Evolutionary conservation across 2,113 vertebrate species (phyloP), one percentile per base, ranked within the genome.

Genomic region (Melanostigma gelatinosum): DNA sequence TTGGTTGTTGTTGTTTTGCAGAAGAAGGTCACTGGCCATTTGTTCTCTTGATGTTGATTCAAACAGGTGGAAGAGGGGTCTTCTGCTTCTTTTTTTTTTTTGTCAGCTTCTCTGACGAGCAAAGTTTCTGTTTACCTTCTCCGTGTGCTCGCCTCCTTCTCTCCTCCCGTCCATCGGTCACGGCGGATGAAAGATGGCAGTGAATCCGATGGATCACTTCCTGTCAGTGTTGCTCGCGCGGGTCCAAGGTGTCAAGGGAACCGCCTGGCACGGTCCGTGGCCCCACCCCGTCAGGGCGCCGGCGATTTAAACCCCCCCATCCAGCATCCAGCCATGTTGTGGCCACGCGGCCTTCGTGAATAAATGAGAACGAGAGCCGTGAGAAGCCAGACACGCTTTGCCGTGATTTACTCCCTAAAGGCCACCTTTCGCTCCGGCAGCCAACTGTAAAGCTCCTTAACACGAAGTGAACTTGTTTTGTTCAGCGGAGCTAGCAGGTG

Each of bases 161-260:
- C 20, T 12, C 24, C 69, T 24, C 60, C 9, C 1, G 6, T 36
- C 40, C 10, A 55, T 75, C 62, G 8, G 42, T 70, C 60, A 3
- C 77, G 20, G 61, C 20, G 44, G 29, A 79, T 68, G 62, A 32
- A 77, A 52, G 57, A 11, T 15, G 4, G 36, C 24, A 54, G 82
- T 78, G 71, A 72, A 82, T 75, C 84, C 42, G 75, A 86, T 70
- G 73, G 85, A 85, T 92, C 74, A 42, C 80, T 58, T 6, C 42
- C 85, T 90, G 92, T 91, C 90, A 80, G 57, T 24, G 69, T 18
- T 57, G 71, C 83, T 88, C 80, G 67, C 82, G 44, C 4, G 55
- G 77, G 90, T 78, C 46, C 46, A 27, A 3, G 52, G 87, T 89
- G 91, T 91, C 91, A 93, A 91, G 89, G 91, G 72, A 88, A 77